These are phyloP conservation scores for Xenopus tropicalis DNA, from an alignment of 2,113 vertebrate species.

Conservation along the genomic window DNA sequence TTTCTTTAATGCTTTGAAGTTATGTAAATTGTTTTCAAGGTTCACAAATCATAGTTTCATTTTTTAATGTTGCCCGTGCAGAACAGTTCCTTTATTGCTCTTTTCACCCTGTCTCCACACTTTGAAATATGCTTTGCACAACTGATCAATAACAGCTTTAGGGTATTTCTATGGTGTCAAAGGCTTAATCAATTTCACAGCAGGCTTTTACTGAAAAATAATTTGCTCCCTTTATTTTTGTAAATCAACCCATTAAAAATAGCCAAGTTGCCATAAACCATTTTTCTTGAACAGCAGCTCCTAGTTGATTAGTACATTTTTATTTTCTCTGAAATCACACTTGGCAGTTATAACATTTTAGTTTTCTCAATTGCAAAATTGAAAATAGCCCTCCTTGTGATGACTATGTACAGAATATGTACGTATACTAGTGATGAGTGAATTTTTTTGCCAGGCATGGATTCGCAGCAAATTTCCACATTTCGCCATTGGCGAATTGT, in stretches of 20 bases:
- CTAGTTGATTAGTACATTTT: constrained; percentile 42
- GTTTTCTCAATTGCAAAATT: too few species aligned
- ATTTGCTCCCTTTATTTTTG: constrained; percentile 54
- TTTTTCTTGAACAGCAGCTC: constrained; percentile 53
- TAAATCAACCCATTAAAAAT: constrained; percentile 51
- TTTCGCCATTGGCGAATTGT: too few species aligned
- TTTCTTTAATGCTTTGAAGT: constrained; percentile 7
- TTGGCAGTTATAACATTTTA: too few species aligned
- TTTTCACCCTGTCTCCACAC: constrained; percentile 24
- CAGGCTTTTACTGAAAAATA: constrained; percentile 56
- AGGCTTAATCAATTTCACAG: constrained; percentile 58
- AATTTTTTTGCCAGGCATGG: too few species aligned
- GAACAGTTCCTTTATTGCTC: neutral
- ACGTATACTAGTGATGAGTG: too few species aligned
- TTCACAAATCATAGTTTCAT: constrained; percentile 23
- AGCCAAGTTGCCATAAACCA: constrained; percentile 31
- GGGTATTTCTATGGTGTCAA: constrained; percentile 55
- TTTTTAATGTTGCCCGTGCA: neutral
- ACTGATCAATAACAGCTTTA: constrained; percentile 53
- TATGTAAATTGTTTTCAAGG: constrained; percentile 22
- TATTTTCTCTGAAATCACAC: neutral
- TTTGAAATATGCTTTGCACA: constrained; percentile 41
- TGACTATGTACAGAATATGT: too few species aligned
- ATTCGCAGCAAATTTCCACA: too few species aligned
- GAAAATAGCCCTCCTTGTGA: too few species aligned